Percentiles rank a stretch among this genome's conserved stretches.
Evolutionary conservation across 2,797 vertebrate genomes (phyloP).

Genomic region (Myioborus miniatus): DNA sequence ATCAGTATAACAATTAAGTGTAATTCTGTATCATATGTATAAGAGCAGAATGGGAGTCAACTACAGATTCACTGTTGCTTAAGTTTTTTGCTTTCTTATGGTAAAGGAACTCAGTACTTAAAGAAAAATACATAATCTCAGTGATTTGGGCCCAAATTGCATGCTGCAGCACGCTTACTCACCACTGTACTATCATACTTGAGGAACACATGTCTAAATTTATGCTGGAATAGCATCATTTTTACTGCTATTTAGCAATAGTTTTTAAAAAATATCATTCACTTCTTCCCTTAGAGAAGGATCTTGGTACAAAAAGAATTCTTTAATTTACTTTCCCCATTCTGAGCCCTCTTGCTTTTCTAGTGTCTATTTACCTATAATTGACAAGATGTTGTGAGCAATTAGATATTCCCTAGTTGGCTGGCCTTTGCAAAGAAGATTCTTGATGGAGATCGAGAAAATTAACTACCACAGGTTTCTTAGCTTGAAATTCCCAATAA

Average conservation of each 20-base stretch:
- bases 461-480: neutral
- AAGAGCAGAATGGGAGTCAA: neutral
- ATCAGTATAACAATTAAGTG: neutral
- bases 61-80: neutral
- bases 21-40: neutral
- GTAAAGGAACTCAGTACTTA: neutral
- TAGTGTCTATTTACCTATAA: neutral
- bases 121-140: neutral
- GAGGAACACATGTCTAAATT: neutral
- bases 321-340: neutral
- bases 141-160: too few species aligned
- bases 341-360: neutral
- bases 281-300: neutral
- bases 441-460: conserved; percentile 11
- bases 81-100: neutral
- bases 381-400: neutral
- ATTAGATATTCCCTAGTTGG: neutral
- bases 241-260: neutral
- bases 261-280: neutral
- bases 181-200: neutral
- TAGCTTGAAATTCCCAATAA: conserved; percentile 38
- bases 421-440: conserved; percentile 14
- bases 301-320: neutral
- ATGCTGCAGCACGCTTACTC: neutral
- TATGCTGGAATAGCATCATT: neutral